Evolutionary conservation across 2,113 vertebrate genomes (phyloP).

Genomic region (Charadrius vociferus): DNA sequence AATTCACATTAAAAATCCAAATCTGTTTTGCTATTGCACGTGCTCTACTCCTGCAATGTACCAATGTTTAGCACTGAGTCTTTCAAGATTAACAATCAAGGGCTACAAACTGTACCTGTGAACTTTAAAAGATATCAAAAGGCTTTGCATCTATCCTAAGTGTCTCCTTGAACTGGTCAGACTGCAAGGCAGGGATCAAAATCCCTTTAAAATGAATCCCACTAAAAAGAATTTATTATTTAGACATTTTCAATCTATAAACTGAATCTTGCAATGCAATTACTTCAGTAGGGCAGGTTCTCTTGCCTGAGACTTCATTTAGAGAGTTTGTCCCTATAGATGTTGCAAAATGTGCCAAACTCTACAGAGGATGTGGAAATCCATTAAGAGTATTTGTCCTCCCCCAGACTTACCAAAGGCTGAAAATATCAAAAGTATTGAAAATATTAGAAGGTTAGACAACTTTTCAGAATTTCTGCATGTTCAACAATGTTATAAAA

Average conservation of each 20-base stretch:
- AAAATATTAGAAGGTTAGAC: background rate
- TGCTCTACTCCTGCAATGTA: background rate
- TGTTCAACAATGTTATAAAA: background rate
- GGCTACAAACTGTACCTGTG: background rate
- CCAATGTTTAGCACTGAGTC: fast-evolving
- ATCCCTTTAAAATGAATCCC: background rate
- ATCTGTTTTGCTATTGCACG: background rate
- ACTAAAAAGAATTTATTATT: background rate
- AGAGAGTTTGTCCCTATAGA: background rate
- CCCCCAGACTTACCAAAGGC: background rate
- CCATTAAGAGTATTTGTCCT: background rate
- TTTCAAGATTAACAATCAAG: background rate
- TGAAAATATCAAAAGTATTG: background rate
- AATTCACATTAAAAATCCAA: background rate
- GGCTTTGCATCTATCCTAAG: background rate
- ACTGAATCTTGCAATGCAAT: background rate
- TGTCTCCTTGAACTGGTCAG: background rate
- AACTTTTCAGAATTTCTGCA: background rate
- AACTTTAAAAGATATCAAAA: background rate
- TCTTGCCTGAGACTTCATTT: background rate
- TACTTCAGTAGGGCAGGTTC: background rate
- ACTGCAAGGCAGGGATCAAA: background rate
- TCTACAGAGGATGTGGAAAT: background rate
- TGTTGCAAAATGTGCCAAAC: background rate
- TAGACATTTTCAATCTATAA: background rate